Conservation (phyloP, 2,888 invertebrate genomes). For the Cremastobaeus sp. region DNA sequence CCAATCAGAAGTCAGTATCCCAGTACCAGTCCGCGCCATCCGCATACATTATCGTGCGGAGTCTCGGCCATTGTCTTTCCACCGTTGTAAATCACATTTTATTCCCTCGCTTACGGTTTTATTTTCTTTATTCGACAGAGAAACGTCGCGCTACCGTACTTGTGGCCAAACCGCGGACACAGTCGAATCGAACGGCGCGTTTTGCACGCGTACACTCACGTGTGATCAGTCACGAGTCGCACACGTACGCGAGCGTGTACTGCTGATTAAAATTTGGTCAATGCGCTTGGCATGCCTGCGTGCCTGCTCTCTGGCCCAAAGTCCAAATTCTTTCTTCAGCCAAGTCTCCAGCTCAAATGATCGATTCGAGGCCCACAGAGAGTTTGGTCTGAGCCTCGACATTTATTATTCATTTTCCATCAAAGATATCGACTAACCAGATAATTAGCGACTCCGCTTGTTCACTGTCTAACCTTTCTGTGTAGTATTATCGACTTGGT, state of each 20-base stretch:
- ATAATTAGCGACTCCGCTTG: too few species aligned
- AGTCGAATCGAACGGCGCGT: conserved; percentile 48
- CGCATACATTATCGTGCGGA: conserved; percentile 77
- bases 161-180: conserved; percentile 66
- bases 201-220: conserved; percentile 63
- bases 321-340: background rate
- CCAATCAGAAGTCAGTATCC: conserved; percentile 78
- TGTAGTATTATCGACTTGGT: conserved; percentile 7
- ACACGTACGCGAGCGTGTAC: conserved; percentile 22
- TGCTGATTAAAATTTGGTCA: conserved; percentile 32
- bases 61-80: conserved; percentile 78
- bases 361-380: conserved; percentile 67
- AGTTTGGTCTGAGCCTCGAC: conserved; percentile 76
- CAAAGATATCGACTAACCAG: too few species aligned
- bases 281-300: background rate
- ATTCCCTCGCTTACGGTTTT: conserved; percentile 78
- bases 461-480: too few species aligned
- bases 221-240: conserved; percentile 55
- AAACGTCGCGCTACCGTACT: conserved; percentile 77
- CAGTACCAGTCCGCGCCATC: conserved; percentile 77
- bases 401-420: too few species aligned
- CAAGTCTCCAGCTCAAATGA: too few species aligned
- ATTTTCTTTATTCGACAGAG: conserved; percentile 77
- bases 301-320: background rate
- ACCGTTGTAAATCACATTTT: conserved; percentile 78